Conservation (phyloP, 2,888 invertebrate species). For the Xestia rhomboidea region DNA sequence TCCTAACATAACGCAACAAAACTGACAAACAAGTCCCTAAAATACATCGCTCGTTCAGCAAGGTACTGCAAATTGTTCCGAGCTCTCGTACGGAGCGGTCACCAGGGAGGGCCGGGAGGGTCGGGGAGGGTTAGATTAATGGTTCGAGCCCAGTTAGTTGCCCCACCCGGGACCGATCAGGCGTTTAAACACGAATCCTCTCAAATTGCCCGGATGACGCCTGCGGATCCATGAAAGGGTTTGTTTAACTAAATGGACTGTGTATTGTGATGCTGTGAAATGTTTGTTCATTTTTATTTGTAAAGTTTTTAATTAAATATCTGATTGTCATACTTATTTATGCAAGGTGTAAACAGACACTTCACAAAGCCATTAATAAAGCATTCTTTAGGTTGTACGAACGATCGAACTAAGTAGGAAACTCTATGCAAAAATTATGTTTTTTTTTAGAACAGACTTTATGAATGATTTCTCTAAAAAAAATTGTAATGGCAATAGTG, state of each 20-base stretch:
- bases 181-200: constrained; percentile 83
- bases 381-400: not conserved
- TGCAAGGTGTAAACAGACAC: not conserved
- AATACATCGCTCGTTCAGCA: constrained; percentile 74
- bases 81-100: constrained; percentile 55
- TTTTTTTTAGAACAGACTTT: not conserved
- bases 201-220: constrained; percentile 80
- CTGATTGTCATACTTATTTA: not conserved
- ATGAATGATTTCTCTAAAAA: not conserved
- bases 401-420: not conserved
- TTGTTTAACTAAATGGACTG: constrained; percentile 65
- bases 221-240: constrained; percentile 76
- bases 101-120: constrained; percentile 65
- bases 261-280: constrained; percentile 36
- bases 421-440: not conserved
- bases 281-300: constrained; percentile 25
- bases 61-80: constrained; percentile 75
- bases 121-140: constrained; percentile 81
- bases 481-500: not conserved
- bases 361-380: not conserved
- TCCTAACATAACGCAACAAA: not conserved
- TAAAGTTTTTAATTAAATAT: constrained; percentile 29
- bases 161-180: constrained; percentile 84
- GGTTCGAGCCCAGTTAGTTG: constrained; percentile 72
- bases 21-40: constrained; percentile 46